These are phyloP conservation scores for Drosophila parabipectinata DNA, from an alignment of 1,140 invertebrate genomes.

Conservation along the genomic window DNA sequence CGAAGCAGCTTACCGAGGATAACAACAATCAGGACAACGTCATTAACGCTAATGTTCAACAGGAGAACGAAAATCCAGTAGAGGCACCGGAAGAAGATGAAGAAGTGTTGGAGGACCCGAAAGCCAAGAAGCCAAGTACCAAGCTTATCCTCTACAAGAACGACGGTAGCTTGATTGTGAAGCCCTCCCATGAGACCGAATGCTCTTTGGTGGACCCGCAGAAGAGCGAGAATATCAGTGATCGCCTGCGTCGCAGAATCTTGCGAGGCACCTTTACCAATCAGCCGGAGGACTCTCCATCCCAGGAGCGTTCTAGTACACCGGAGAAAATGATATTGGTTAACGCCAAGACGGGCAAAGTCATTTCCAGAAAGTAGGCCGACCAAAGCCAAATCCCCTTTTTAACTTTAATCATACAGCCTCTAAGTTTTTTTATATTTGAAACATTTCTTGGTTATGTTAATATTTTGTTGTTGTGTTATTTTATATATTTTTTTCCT, in stretches of 20 bases:
- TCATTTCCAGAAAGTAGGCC: conserved; percentile 70
- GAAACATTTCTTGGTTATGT: conserved; percentile 59
- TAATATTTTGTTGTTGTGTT: conserved; percentile 63
- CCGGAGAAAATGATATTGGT: conserved; percentile 80
- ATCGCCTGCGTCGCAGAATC: conserved; percentile 71
- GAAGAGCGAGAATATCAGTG: conserved; percentile 71
- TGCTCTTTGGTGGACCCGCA: conserved; percentile 10
- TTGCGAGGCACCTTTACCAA: conserved; percentile 55
- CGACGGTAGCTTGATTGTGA: conserved; percentile 71
- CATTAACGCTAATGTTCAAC: conserved; percentile 60
- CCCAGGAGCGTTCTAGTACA: conserved; percentile 38
- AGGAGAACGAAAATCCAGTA: not conserved
- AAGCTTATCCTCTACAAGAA: conserved; percentile 80
- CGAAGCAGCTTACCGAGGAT: conserved; percentile 46
- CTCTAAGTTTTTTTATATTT: conserved; percentile 19
- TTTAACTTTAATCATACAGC: conserved; percentile 24
- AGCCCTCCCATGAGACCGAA: conserved; percentile 41
- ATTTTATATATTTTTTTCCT: conserved; percentile 44
- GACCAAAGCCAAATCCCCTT: conserved; percentile 10
- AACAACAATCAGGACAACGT: conserved; percentile 75
- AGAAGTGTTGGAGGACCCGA: not conserved
- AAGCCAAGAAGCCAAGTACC: conserved; percentile 56
- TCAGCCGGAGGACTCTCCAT: conserved; percentile 3
- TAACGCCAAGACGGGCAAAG: conserved; percentile 83
- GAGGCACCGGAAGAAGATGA: not conserved